These are phyloP conservation scores for Prenolepis imparis DNA, from an alignment of 2,888 invertebrate genomes.

Conservation along the genomic window DNA sequence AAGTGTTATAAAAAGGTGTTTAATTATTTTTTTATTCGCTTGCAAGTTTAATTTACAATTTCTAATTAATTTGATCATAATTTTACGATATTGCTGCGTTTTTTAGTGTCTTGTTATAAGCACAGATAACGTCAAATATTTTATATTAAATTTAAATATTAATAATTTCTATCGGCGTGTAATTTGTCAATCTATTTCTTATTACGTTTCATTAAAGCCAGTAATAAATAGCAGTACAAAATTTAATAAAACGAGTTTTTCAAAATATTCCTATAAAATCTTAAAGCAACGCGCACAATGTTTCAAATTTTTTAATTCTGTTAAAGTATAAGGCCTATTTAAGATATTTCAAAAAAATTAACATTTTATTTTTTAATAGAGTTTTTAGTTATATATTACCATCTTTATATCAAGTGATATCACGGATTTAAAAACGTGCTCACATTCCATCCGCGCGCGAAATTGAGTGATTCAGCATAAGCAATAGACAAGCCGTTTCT, in stretches of 20 bases:
- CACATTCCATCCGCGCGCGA: neutral
- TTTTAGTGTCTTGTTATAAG: neutral
- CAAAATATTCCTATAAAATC: neutral
- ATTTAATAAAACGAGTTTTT: neutral
- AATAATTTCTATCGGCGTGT: neutral
- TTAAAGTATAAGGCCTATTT: neutral
- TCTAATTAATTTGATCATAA: constrained; percentile 28
- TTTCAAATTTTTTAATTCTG: neutral
- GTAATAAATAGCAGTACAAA: neutral
- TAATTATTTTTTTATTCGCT: constrained; percentile 12
- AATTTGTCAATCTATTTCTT: neutral
- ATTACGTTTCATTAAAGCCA: neutral
- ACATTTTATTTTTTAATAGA: neutral
- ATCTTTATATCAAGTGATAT: constrained; percentile 12
- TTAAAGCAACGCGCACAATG: neutral
- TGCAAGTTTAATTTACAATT: constrained; percentile 13
- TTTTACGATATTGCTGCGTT: neutral
- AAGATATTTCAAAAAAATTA: neutral
- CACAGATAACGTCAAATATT: neutral
- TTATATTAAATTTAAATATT: neutral
- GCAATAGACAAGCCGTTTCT: constrained; percentile 24
- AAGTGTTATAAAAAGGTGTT: constrained; percentile 7
- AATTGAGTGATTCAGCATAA: constrained; percentile 15
- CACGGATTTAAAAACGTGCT: neutral
- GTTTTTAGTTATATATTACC: neutral